These are phyloP conservation scores for Cheumatopsyche charites DNA, from an alignment of 1,140 invertebrate genomes.

Conservation along the genomic window DNA sequence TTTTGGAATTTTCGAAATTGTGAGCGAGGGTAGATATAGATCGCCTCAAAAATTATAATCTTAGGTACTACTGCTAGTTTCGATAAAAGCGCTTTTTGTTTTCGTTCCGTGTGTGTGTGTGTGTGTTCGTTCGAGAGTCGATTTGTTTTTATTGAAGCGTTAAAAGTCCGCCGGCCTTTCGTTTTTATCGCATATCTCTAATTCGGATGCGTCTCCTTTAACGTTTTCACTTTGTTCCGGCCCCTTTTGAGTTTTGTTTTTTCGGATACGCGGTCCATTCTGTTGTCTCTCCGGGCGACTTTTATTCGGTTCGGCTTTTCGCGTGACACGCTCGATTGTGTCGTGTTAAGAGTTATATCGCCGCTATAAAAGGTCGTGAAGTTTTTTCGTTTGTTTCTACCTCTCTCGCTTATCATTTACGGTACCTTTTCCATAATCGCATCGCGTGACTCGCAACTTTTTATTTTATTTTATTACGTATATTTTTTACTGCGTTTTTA, in stretches of 20 bases:
- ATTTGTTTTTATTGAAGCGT: too few relatives aligned
- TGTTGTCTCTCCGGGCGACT: not conserved
- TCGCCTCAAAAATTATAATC: too few relatives aligned
- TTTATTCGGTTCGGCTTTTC: constrained; percentile 8
- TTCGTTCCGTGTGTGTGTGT: too few relatives aligned
- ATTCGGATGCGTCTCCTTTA: too few relatives aligned
- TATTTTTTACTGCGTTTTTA: not conserved
- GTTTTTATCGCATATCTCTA: too few relatives aligned
- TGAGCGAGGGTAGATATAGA: too few relatives aligned
- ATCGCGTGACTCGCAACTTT: constrained; percentile 40
- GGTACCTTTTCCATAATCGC: constrained; percentile 40
- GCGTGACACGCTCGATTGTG: constrained; percentile 33
- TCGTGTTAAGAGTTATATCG: constrained; percentile 42
- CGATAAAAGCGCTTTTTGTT: too few relatives aligned
- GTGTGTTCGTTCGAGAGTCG: too few relatives aligned
- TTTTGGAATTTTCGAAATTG: too few relatives aligned
- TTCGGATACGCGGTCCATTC: constrained; percentile 1
- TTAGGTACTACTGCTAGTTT: too few relatives aligned
- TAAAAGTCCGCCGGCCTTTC: too few relatives aligned
- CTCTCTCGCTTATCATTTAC: constrained; percentile 41
- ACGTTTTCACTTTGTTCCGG: constrained; percentile 2
- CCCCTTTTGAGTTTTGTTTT: not conserved
- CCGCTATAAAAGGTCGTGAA: constrained; percentile 42
- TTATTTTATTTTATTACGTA: constrained; percentile 10
- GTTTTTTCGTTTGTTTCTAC: constrained; percentile 40